Conservation (phyloP, 2,113 vertebrate genomes). For the Struthio camelus region DNA sequence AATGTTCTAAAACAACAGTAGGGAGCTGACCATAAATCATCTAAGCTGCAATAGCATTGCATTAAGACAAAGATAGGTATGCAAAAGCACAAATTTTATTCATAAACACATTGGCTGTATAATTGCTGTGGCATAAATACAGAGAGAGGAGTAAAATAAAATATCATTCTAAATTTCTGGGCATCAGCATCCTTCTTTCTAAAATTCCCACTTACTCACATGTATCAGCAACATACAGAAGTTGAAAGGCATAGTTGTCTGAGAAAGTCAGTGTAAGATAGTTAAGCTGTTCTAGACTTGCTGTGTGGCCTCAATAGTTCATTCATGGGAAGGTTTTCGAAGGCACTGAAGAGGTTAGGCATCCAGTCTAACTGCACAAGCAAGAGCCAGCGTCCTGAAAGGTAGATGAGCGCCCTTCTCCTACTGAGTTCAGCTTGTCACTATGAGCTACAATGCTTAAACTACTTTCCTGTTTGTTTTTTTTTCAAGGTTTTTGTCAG, state of each 20-base stretch:
- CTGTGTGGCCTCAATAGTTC: background rate
- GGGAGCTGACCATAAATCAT: background rate
- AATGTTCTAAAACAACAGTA: background rate
- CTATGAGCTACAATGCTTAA: background rate
- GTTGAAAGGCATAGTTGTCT: background rate
- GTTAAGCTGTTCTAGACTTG: background rate
- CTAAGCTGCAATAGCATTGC: background rate
- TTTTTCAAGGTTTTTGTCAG: background rate
- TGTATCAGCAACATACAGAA: background rate
- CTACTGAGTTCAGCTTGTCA: fast-evolving
- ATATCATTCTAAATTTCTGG: background rate
- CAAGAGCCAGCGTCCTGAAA: background rate
- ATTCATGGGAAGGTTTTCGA: background rate
- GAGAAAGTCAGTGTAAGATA: background rate
- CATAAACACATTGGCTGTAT: background rate
- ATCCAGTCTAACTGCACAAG: background rate
- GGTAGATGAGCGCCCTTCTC: background rate
- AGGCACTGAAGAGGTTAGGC: background rate
- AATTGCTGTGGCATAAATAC: background rate
- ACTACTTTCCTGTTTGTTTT: background rate
- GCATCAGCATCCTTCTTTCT: background rate
- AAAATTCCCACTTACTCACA: background rate
- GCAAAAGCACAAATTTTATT: background rate
- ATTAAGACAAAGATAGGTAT: background rate
- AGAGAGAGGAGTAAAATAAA: background rate